A percentile compares a stretch with the other conserved stretches of the same genome.
Conservation (phyloP, 2,888 invertebrate species). For the Rhogogaster chlorosoma region DNA sequence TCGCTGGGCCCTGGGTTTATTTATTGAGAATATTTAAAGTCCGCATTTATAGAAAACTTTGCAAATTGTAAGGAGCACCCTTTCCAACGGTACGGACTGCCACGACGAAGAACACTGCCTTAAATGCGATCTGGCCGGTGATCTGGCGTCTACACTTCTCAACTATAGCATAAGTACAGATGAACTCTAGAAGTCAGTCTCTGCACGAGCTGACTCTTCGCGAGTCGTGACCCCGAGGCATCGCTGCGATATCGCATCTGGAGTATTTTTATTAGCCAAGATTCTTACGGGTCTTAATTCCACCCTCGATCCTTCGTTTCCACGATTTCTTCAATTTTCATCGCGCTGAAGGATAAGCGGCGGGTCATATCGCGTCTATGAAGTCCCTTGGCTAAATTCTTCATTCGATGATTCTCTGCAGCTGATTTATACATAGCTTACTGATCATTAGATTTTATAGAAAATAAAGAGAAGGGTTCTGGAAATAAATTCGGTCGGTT, state of each 20-base stretch:
- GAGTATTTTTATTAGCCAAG: not conserved
- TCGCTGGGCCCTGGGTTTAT: not conserved
- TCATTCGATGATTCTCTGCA: not conserved
- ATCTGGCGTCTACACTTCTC: not conserved
- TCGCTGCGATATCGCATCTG: not conserved
- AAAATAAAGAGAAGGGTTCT: not conserved
- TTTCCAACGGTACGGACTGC: not conserved
- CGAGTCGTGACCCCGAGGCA: constrained; percentile 26
- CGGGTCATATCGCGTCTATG: not conserved
- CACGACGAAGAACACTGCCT: not conserved
- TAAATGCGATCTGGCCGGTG: not conserved
- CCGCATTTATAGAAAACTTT: not conserved
- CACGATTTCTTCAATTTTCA: not conserved
- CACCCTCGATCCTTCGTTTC: not conserved
- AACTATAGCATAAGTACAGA: constrained; percentile 1
- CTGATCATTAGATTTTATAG: not conserved
- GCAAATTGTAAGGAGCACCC: not conserved
- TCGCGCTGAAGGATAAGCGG: not conserved
- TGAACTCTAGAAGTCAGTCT: constrained; percentile 8
- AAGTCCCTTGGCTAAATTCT: not conserved
- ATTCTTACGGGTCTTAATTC: not conserved
- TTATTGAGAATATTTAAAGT: too few species aligned
- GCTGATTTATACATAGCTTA: not conserved
- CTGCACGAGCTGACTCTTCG: constrained; percentile 13
- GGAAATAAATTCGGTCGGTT: not conserved